Conservation (phyloP, 2,113 vertebrate species). For the Myxocyprinus asiaticus region DNA sequence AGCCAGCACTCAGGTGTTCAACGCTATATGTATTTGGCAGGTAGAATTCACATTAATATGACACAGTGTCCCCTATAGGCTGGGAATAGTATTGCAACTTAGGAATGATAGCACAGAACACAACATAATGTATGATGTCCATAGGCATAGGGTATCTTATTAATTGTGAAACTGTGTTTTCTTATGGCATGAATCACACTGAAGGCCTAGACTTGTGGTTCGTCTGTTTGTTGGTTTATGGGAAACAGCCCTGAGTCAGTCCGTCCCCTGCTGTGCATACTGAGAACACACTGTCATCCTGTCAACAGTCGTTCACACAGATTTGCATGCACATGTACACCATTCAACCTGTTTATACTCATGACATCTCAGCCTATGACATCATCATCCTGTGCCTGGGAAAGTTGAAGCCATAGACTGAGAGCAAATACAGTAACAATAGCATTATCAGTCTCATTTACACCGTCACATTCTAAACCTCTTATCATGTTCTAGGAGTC, state of each 20-base stretch:
- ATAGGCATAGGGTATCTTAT: no score
- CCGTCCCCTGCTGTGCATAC: not conserved
- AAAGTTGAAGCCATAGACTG: not conserved
- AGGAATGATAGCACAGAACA: no score
- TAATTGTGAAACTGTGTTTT: no score
- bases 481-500: constrained; percentile 1
- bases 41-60: no score
- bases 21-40: no score
- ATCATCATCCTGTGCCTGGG: not conserved
- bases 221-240: constrained; percentile 6
- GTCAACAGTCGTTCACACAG: no score
- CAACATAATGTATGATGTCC: no score
- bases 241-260: constrained; percentile 24
- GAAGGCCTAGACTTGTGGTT: not conserved
- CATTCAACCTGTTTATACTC: not conserved
- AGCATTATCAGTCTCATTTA: no score
- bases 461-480: not conserved
- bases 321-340: not conserved
- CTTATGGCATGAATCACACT: no score
- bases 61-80: no score
- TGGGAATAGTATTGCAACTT: no score
- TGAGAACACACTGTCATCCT: not conserved
- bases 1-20: no score
- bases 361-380: not conserved
- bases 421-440: not conserved